Percentiles rank a stretch among this genome's conserved stretches.
phyloP scores from a whole-genome alignment of 2,888 invertebrate species.

The Drosophila sordidula region DNA sequence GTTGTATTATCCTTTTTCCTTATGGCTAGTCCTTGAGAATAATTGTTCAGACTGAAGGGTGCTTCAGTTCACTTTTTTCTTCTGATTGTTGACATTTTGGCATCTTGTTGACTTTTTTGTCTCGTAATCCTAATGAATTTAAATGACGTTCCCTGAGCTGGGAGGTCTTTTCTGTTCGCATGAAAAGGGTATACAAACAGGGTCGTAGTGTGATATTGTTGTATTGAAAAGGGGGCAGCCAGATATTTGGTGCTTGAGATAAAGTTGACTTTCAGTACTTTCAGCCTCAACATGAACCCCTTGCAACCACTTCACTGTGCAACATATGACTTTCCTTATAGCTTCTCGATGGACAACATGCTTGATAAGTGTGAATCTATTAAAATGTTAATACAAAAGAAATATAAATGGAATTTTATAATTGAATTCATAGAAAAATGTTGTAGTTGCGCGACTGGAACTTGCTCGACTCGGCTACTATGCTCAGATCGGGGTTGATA shows the following conservation, averaged over 20 bases:
- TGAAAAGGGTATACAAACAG: slow-evolving; percentile 43
- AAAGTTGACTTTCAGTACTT: too few species aligned
- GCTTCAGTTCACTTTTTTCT: slow-evolving; percentile 27
- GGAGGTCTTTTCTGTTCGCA: slow-evolving; percentile 22
- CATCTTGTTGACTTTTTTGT: slow-evolving; percentile 77
- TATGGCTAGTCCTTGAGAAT: slow-evolving; percentile 35
- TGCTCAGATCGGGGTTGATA: slow-evolving; percentile 32
- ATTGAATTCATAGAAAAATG: slow-evolving; percentile 68
- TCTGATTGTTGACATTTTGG: slow-evolving; percentile 62
- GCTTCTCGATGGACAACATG: slow-evolving; percentile 19
- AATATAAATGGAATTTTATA: slow-evolving; percentile 55
- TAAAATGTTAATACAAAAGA: slow-evolving; percentile 65
- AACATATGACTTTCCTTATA: slow-evolving; percentile 10
- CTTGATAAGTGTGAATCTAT: slow-evolving; percentile 69
- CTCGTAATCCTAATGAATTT: slow-evolving; percentile 85
- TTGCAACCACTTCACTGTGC: background rate
- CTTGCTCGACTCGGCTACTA: slow-evolving; percentile 1
- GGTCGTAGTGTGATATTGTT: slow-evolving; percentile 9
- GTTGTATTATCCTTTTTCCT: slow-evolving; percentile 68
- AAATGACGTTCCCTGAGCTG: slow-evolving; percentile 69
- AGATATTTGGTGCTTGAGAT: too few species aligned
- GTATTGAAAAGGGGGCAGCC: background rate
- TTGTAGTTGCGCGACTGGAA: slow-evolving; percentile 37
- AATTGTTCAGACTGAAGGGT: slow-evolving; percentile 43
- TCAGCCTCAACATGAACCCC: background rate